phyloP scores from a whole-genome alignment of 2,888 invertebrate genomes.

The Galerucella pusilla region DNA sequence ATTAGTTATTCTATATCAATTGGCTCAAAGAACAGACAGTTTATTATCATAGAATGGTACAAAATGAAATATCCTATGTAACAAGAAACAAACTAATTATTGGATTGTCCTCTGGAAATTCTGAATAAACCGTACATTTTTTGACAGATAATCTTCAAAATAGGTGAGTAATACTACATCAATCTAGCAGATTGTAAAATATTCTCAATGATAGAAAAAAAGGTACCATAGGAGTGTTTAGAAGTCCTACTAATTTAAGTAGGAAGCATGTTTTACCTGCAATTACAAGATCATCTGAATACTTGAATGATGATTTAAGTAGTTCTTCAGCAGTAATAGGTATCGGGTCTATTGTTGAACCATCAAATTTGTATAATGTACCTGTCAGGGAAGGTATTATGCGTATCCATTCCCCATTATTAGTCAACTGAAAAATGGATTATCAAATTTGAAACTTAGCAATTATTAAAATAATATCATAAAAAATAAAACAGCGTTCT shows the following conservation, averaged over 20 bases:
- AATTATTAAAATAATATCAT: too few relatives aligned
- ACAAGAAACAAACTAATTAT: neutral
- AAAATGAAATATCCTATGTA: neutral
- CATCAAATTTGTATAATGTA: constrained; percentile 91
- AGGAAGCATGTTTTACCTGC: constrained; percentile 68
- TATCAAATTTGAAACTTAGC: too few relatives aligned
- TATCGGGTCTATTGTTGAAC: constrained; percentile 85
- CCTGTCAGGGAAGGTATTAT: constrained; percentile 95
- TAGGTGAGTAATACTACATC: too few relatives aligned
- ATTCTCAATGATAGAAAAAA: too few relatives aligned
- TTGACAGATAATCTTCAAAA: too few relatives aligned
- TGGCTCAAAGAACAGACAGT: too few relatives aligned
- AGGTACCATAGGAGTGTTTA: neutral
- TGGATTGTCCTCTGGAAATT: too few relatives aligned
- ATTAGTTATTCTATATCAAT: neutral
- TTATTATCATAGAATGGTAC: too few relatives aligned
- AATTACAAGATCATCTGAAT: constrained; percentile 86
- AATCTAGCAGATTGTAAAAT: too few relatives aligned
- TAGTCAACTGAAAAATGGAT: constrained; percentile 72
- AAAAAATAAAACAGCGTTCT: neutral
- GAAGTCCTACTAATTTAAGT: neutral
- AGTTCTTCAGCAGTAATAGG: constrained; percentile 89
- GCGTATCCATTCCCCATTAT: constrained; percentile 86
- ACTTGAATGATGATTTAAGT: constrained; percentile 86
- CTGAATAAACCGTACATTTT: too few relatives aligned